Evolutionary conservation across 2,888 invertebrate species (phyloP).

Genomic region (Apocheima hispidaria): DNA sequence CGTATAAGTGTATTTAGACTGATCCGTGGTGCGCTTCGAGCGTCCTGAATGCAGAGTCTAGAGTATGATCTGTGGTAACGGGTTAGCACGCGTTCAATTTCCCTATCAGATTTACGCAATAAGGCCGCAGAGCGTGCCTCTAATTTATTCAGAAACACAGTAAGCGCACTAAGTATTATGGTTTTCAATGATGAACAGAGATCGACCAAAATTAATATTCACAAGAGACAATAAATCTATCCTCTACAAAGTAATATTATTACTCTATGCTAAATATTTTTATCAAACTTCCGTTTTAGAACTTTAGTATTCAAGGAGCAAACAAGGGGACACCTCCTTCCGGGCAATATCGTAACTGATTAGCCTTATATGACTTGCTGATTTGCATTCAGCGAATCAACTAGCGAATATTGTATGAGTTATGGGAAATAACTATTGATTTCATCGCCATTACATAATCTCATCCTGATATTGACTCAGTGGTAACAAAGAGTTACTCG

Average conservation of each 20-base stretch:
- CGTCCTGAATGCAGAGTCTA: no score
- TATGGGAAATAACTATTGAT: background rate
- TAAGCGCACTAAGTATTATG: no score
- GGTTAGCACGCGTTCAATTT: no score
- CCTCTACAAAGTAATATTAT: no score
- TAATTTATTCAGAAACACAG: no score
- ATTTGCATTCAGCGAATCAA: slow-evolving; percentile 53
- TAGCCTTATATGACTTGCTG: slow-evolving; percentile 48
- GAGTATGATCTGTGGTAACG: no score
- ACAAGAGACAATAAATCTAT: background rate
- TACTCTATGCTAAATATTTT: background rate
- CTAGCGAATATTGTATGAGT: slow-evolving; percentile 48
- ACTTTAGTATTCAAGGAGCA: slow-evolving; percentile 38
- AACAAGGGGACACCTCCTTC: slow-evolving; percentile 47
- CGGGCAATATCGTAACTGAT: slow-evolving; percentile 53
- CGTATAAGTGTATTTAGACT: no score
- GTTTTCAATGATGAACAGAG: no score
- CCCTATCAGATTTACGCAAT: no score
- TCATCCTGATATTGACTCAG: background rate
- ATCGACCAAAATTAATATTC: no score
- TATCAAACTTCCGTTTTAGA: slow-evolving; percentile 5
- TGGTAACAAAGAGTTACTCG: background rate
- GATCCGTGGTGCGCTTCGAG: no score
- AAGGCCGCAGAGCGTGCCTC: no score
- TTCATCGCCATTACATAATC: background rate